Evolutionary conservation across 2,888 invertebrate species (phyloP), one percentile per base, ranked within the genome.

Genomic region (Tipula helvola): DNA sequence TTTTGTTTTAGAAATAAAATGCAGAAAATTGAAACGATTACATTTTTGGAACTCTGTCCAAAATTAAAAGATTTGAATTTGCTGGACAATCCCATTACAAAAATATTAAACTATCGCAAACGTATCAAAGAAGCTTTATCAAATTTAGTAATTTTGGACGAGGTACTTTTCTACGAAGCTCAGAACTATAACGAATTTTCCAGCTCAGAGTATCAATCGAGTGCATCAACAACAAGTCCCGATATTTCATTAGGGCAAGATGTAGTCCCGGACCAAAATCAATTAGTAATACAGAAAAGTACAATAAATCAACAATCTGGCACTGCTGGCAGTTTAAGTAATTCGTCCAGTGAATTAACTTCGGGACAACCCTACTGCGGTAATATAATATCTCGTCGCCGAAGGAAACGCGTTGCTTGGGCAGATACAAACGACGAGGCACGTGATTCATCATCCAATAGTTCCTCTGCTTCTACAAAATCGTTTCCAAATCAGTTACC

Each of bases 51-150:
- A 1, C 88, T 91, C 87, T 91, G 92, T 86, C 92, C 93, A 86
- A 93, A 93, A 88, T 88, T 94, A 83, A 91, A 92, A 88, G 93
- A 93, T 5, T 90, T 94, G 0, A 92, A 93, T 88, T 89, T 94
- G 86, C 90, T 92, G 41, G 92, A 92, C 13, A 93, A 93, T 90
- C 92, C 92, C 1, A 91, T 92, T 1, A 89, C 91, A 1, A 89
- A 89, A 47, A 88, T 89, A 36, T 88, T 88, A 0, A 88, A 90
- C 3, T 93, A 92, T 88, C 89, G 91, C 0, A 89, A 89, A 18
- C 90, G 90, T 3, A 88, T 93, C 5, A 89, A 90, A 39, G 89
- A 90, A 42, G 89, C 90, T 88, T 90, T 93, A 16, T 90, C 92
- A 4, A 89, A 90, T 0, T 88, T 93, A 12, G 89, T 90, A 85